Evolutionary conservation across 2,797 vertebrate species (phyloP).

Genomic region (Parauchenoglanis punctatus): DNA sequence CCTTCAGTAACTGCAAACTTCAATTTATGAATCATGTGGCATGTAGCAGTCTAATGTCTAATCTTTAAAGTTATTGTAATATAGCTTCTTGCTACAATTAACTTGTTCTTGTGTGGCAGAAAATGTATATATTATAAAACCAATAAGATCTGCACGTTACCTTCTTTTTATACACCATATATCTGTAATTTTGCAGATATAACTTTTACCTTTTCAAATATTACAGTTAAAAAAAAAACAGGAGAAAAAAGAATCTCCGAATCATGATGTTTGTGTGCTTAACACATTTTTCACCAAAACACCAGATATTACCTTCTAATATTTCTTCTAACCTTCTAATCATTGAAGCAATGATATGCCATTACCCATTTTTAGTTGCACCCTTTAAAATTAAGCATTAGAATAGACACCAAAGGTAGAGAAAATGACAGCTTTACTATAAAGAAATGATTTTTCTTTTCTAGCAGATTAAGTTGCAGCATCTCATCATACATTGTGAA

Average conservation of each 20-base stretch:
- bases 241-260: neutral
- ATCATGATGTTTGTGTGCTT: neutral
- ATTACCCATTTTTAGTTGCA: neutral
- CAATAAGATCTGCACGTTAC: neutral
- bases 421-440: constrained; percentile 83
- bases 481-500: constrained; percentile 74
- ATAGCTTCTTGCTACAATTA: neutral
- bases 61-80: neutral
- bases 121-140: neutral
- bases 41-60: neutral
- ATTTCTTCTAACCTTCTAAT: neutral
- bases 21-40: neutral
- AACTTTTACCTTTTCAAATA: neutral
- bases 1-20: neutral
- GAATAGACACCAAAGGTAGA: constrained; percentile 61
- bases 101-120: neutral
- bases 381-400: constrained; percentile 1
- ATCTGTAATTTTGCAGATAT: neutral
- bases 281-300: neutral
- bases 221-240: neutral
- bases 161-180: neutral
- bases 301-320: neutral
- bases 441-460: constrained; percentile 73
- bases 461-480: constrained; percentile 78
- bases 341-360: neutral